phyloP scores from a whole-genome alignment of 1,140 invertebrate species.

The Hestina assimilis region DNA sequence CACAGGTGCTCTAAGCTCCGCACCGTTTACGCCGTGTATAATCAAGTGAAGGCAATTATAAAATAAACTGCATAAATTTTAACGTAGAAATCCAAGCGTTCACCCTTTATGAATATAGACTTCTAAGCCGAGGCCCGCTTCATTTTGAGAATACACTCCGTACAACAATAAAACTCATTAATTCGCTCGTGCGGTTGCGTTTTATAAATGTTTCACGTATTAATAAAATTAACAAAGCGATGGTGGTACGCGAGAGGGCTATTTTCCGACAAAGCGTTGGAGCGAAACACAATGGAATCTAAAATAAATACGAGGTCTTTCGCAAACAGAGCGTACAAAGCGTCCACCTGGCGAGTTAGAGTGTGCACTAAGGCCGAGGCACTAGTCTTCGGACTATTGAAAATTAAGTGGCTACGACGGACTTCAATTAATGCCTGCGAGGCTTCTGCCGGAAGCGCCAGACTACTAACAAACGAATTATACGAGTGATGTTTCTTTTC shows the following conservation, averaged over 20 bases:
- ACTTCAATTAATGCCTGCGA: conserved; percentile 60
- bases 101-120: conserved; percentile 52
- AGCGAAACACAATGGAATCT: conserved; percentile 69
- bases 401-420: conserved; percentile 62
- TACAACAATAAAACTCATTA: conserved; percentile 76
- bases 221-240: conserved; percentile 77
- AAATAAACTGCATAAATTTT: conserved; percentile 61
- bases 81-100: conserved; percentile 48
- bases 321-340: conserved; percentile 72
- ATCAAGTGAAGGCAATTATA: conserved; percentile 47
- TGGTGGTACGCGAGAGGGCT: conserved; percentile 53
- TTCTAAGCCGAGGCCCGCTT: conserved; percentile 50
- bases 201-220: conserved; percentile 77
- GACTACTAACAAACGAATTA: too few relatives aligned
- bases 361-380: conserved; percentile 19
- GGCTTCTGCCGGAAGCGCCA: conserved; percentile 31
- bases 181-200: conserved; percentile 66
- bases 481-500: too few relatives aligned
- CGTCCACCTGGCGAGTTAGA: conserved; percentile 59
- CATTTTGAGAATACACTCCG: conserved; percentile 66
- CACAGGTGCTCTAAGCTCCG: conserved; percentile 50
- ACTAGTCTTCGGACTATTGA: conserved; percentile 39
- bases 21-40: conserved; percentile 30
- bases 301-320: conserved; percentile 76
- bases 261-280: conserved; percentile 69